Evolutionary conservation across 2,797 vertebrate genomes (phyloP).

Genomic region (Phalanger gymnotis): DNA sequence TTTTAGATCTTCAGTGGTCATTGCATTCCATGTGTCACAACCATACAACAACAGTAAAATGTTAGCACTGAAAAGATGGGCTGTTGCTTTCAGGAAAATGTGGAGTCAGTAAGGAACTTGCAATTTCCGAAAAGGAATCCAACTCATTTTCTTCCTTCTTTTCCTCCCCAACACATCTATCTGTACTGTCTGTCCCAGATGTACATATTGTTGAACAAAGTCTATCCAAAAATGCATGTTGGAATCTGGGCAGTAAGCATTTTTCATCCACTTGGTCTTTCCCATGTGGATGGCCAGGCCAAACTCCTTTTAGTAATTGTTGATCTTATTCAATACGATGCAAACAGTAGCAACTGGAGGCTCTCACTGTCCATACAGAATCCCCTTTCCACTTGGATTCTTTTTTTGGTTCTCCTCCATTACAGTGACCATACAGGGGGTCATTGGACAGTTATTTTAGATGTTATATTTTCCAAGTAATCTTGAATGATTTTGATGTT

Average conservation of each 20-base stretch:
- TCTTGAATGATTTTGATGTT: not conserved
- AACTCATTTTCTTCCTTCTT: not conserved
- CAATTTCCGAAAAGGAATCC: not conserved
- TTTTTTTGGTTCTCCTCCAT: not conserved
- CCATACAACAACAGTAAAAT: not conserved
- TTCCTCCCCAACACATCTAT: not conserved
- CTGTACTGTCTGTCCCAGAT: not conserved
- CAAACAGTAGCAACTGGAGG: not conserved
- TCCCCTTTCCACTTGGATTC: not conserved
- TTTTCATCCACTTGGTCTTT: not conserved
- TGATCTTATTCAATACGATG: not conserved
- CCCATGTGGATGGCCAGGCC: not conserved
- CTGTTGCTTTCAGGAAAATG: not conserved
- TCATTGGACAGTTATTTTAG: not conserved
- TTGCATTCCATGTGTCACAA: not conserved
- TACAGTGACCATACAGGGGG: not conserved
- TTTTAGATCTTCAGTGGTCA: not conserved
- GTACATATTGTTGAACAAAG: not conserved
- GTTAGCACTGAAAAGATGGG: not conserved
- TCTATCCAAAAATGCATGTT: not conserved
- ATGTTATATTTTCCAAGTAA: not conserved
- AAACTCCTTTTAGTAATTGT: not conserved
- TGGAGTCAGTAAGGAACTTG: not conserved
- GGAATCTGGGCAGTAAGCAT: not conserved
- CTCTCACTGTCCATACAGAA: not conserved